Conservation (phyloP, 2,797 vertebrate genomes). For the Enteromius anoplus region DNA sequence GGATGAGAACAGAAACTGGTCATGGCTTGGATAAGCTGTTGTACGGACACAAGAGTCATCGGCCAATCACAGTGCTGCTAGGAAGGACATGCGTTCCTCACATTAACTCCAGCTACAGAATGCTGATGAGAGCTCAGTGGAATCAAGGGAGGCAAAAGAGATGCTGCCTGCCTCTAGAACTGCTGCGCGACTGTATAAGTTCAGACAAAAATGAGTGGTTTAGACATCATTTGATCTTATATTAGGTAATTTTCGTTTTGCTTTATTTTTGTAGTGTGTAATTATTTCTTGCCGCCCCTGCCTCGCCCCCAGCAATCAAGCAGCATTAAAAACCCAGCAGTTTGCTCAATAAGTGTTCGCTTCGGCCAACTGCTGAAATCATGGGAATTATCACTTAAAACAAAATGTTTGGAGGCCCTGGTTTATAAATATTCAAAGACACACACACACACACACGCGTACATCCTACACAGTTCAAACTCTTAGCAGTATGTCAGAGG, state of each 20-base stretch:
- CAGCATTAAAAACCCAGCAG: constrained; percentile 19
- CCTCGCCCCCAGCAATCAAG: constrained; percentile 9
- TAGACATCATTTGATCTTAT: constrained; percentile 5
- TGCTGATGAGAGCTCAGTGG: neutral
- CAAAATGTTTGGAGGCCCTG: constrained; percentile 14
- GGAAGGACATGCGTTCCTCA: neutral
- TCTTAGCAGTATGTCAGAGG: constrained; percentile 47
- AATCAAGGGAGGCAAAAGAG: neutral
- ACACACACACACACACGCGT: constrained; percentile 8
- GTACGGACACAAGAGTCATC: neutral
- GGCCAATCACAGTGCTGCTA: neutral
- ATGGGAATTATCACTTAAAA: constrained; percentile 25
- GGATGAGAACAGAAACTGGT: neutral
- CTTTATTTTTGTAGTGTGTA: constrained; percentile 2
- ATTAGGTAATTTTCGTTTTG: constrained; percentile 5
- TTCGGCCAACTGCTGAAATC: constrained; percentile 22
- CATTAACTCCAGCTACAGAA: neutral
- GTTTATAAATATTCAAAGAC: constrained; percentile 29
- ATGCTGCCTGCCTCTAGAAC: neutral
- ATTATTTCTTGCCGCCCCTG: constrained; percentile 1
- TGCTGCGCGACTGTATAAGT: neutral
- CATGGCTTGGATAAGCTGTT: neutral
- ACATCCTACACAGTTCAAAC: constrained; percentile 26
- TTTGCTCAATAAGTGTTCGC: constrained; percentile 1
- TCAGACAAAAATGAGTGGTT: constrained; percentile 3